Conservation (phyloP, 2,797 vertebrate genomes). For the Urophycis tenuis region DNA sequence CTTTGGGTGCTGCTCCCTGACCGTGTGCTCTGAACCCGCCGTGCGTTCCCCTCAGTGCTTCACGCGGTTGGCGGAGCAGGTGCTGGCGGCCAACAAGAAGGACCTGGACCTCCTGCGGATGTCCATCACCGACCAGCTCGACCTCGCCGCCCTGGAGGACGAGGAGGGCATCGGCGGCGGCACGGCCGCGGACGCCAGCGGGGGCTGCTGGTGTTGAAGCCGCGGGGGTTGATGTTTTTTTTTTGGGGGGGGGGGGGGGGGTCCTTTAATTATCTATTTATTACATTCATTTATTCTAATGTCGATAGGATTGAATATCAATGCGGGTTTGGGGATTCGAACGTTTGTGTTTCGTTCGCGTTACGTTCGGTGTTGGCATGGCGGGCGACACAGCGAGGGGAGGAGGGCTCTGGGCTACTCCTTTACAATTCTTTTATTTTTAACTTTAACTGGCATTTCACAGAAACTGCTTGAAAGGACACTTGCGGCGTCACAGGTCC, state of each 20-base stretch:
- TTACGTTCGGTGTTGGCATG: slow-evolving; percentile 31
- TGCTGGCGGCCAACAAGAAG: slow-evolving; percentile 89
- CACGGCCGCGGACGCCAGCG: slow-evolving; percentile 61
- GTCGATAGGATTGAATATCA: not conserved
- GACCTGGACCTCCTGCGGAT: slow-evolving; percentile 86
- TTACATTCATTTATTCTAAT: no score
- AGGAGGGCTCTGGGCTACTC: not conserved
- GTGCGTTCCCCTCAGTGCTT: slow-evolving; percentile 73
- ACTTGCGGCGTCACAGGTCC: slow-evolving; percentile 14
- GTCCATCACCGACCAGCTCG: slow-evolving; percentile 68
- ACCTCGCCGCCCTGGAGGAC: slow-evolving; percentile 81
- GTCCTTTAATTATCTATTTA: not conserved
- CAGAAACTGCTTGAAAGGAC: not conserved
- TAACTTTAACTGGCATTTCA: slow-evolving; percentile 11
- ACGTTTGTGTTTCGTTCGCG: slow-evolving; percentile 2
- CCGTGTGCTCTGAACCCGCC: not conserved
- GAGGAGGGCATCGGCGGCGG: slow-evolving; percentile 75
- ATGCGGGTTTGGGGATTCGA: not conserved
- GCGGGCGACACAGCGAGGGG: not conserved
- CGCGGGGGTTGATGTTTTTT: not conserved
- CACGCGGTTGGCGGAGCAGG: slow-evolving; percentile 89
- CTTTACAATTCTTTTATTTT: not conserved
- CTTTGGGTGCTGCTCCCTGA: not conserved
- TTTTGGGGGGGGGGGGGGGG: not conserved
- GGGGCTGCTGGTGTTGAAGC: slow-evolving; percentile 89